Evolutionary conservation across 1,140 invertebrate genomes (phyloP), one percentile per base, ranked within the genome.

Genomic region (Metopolophium dirhodum): DNA sequence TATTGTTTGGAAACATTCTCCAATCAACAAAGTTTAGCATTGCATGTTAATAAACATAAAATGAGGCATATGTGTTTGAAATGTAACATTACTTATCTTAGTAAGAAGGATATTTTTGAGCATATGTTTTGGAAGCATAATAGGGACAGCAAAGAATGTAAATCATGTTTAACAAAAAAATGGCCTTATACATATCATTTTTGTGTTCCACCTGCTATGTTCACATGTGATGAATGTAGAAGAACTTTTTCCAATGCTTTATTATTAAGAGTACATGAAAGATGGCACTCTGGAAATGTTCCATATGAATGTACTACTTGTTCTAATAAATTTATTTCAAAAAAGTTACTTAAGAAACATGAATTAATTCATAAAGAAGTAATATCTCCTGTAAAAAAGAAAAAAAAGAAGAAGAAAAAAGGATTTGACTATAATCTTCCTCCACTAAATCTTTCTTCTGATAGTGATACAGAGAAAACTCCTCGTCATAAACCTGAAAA

Each of bases 161-260:
- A 98, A 95, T 97, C 96, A 94, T 98, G 98, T 95, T 95, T 98
- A 9, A 97, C 98, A 94, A 98, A 98, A 94, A 98, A 98, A 94
- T 98, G 98, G 98, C 97, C 97, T 0, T 97, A 98, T 95, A 97
- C 98, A 22, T 98, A 98, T 95, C 98, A 98, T 94, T 98, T 98
- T 95, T 98, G 98, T 95, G 96, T 97, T 94, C 98, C 98, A 37
- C 97, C 98, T 11, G 95, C 96, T 30, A 95, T 96, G 49, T 98
- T 98, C 95, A 95, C 96, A 3, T 98, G 98, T 95, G 97, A 98
- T 94, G 97, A 98, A 94, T 98, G 98, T 95, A 96, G 96, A 94
- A 95, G 96, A 20, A 96, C 96, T 92, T 98, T 98, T 94, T 96
- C 96, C 3, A 96, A 96, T 94, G 97, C 98, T 14, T 97, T 97